Evolutionary conservation across 1,140 invertebrate species (phyloP).

Genomic region (Harlomillsia oculata): DNA sequence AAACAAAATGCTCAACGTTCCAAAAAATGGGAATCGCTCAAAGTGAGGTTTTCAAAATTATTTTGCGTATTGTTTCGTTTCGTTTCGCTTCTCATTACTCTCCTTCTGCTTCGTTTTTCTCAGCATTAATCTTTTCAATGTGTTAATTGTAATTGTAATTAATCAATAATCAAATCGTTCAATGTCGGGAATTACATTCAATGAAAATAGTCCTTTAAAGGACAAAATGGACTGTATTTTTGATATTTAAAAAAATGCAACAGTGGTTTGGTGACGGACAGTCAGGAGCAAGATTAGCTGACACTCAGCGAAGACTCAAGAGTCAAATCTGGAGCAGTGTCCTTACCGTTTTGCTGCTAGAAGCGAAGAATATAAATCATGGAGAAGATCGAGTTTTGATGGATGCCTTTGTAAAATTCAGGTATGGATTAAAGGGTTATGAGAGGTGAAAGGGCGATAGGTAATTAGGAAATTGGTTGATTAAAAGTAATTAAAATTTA

Average conservation of each 20-base stretch:
- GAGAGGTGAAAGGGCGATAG: neutral
- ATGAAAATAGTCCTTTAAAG: no score
- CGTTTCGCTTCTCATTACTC: no score
- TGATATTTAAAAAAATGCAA: neutral
- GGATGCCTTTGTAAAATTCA: conserved; percentile 95
- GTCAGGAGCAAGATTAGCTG: conserved; percentile 44
- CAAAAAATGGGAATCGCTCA: no score
- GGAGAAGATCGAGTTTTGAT: conserved; percentile 67
- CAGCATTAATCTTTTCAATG: no score
- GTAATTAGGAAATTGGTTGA: neutral
- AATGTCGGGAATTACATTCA: no score
- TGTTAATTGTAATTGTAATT: no score
- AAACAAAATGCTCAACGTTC: no score
- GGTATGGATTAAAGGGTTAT: conserved; percentile 46
- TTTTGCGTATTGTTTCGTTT: no score
- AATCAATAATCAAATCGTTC: no score
- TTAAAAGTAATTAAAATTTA: conserved; percentile 39
- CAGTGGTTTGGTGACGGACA: conserved; percentile 32
- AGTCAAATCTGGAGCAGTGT: conserved; percentile 91
- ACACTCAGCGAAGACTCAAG: conserved; percentile 69
- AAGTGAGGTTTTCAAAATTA: no score
- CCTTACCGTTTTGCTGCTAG: conserved; percentile 89
- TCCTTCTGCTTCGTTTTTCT: no score
- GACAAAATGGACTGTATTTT: neutral
- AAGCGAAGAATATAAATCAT: conserved; percentile 78